A percentile compares a stretch with the other conserved stretches of the same genome.
These are phyloP conservation scores for Coregonus sp. DNA, from an alignment of 2,797 vertebrate genomes.

Conservation along the genomic window DNA sequence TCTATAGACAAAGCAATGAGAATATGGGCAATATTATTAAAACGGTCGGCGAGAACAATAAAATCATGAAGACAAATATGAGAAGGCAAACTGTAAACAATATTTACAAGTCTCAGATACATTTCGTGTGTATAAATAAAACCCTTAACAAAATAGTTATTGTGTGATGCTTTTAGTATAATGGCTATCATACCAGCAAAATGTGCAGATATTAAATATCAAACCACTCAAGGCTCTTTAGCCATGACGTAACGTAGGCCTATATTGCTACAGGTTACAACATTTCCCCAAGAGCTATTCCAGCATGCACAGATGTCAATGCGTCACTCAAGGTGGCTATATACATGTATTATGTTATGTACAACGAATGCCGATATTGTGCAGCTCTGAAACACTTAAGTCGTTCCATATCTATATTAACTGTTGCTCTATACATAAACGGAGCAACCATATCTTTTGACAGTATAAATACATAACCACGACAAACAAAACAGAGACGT, in stretches of 20 bases:
- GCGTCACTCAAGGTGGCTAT: slow-evolving; percentile 57
- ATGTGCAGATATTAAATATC: slow-evolving; percentile 64
- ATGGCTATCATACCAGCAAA: slow-evolving; percentile 65
- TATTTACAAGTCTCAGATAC: background rate
- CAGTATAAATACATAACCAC: slow-evolving; percentile 73
- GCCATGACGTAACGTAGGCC: slow-evolving; percentile 50
- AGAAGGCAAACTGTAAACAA: slow-evolving; percentile 4
- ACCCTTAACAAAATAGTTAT: background rate
- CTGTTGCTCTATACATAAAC: slow-evolving; percentile 43
- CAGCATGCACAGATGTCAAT: slow-evolving; percentile 73
- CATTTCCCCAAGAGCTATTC: slow-evolving; percentile 55
- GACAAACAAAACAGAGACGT: slow-evolving; percentile 66
- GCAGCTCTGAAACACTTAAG: slow-evolving; percentile 54
- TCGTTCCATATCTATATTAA: slow-evolving; percentile 59
- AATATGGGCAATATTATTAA: background rate
- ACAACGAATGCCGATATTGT: slow-evolving; percentile 53
- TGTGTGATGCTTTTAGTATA: slow-evolving; percentile 51
- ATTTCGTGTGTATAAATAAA: slow-evolving; percentile 40
- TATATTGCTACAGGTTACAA: slow-evolving; percentile 56
- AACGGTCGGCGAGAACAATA: slow-evolving; percentile 1
- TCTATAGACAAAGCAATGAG: background rate
- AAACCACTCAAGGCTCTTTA: slow-evolving; percentile 46
- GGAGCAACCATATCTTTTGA: slow-evolving; percentile 54
- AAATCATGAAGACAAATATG: background rate
- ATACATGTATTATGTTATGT: slow-evolving; percentile 55